These are phyloP conservation scores for Trilocha varians DNA, from an alignment of 2,888 invertebrate species.

Conservation along the genomic window DNA sequence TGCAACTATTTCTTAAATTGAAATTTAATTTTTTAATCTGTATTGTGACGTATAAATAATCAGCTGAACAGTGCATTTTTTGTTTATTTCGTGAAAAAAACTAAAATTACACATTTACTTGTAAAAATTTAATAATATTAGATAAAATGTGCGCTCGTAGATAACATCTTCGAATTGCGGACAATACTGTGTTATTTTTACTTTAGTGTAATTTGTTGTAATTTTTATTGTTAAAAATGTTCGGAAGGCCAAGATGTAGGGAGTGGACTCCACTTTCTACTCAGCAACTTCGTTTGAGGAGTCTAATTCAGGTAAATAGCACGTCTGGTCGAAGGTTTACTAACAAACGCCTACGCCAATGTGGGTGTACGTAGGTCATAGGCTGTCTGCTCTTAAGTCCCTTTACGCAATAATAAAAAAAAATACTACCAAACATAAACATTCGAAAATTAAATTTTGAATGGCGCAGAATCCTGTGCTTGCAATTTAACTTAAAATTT, in stretches of 20 bases:
- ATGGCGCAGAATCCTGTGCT: no score
- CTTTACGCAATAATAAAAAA: background rate
- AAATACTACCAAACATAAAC: background rate
- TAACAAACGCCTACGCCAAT: slow-evolving; percentile 46
- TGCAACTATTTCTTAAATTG: no score
- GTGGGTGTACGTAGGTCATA: background rate
- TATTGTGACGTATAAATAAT: slow-evolving; percentile 23
- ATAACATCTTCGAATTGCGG: background rate
- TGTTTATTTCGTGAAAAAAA: slow-evolving; percentile 27
- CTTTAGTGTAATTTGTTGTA: slow-evolving; percentile 10
- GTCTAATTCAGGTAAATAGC: slow-evolving; percentile 79
- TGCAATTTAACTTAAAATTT: no score
- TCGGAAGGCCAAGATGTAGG: slow-evolving; percentile 79
- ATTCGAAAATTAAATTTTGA: background rate
- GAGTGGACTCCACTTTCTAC: slow-evolving; percentile 86
- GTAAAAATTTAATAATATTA: background rate
- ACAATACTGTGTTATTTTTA: slow-evolving; percentile 4
- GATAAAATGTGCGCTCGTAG: background rate
- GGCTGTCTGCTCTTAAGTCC: background rate
- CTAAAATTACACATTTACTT: background rate
- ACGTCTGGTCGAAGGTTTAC: slow-evolving; percentile 23
- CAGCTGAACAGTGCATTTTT: slow-evolving; percentile 41
- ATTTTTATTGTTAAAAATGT: slow-evolving; percentile 44
- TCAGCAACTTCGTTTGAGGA: slow-evolving; percentile 87
- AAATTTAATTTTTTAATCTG: no score